phyloP scores from a whole-genome alignment of 2,888 invertebrate genomes.

The Sarcophaga caerulescens region DNA sequence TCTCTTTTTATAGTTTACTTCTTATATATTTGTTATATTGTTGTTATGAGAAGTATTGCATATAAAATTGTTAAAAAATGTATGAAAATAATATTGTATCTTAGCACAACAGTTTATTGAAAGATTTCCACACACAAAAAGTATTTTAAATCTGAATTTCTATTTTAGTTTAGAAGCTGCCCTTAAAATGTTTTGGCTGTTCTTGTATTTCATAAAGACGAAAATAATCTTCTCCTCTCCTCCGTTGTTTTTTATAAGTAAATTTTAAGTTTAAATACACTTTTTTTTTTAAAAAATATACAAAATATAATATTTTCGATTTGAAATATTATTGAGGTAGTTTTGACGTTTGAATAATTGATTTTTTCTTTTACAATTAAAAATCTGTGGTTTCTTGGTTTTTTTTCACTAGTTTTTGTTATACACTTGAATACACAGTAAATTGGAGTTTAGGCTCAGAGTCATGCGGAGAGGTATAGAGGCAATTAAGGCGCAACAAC shows the following conservation, averaged over 20 bases:
- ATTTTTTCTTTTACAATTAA: slow-evolving; percentile 51
- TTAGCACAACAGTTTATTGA: too few relatives aligned
- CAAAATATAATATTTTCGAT: slow-evolving; percentile 59
- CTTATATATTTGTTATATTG: too few relatives aligned
- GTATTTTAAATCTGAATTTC: background rate
- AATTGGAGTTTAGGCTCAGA: slow-evolving; percentile 13
- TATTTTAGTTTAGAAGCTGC: slow-evolving; percentile 22
- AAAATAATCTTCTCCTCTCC: background rate
- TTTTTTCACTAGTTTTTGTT: background rate
- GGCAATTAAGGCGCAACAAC: background rate
- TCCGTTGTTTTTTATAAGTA: background rate
- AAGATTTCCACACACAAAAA: too few relatives aligned
- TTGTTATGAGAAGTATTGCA: too few relatives aligned
- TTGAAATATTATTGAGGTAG: slow-evolving; percentile 68
- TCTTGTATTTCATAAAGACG: slow-evolving; percentile 41
- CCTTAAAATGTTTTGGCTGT: slow-evolving; percentile 16
- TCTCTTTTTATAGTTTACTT: background rate
- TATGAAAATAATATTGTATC: too few relatives aligned
- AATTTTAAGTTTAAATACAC: background rate
- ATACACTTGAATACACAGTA: background rate
- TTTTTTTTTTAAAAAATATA: slow-evolving; percentile 47
- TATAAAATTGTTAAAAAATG: too few relatives aligned
- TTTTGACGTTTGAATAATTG: slow-evolving; percentile 44
- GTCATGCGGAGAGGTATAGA: background rate
- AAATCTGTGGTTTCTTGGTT: slow-evolving; percentile 41